Evolutionary conservation across 2,113 vertebrate genomes (phyloP).

Genomic region (Indicator maculatus): DNA sequence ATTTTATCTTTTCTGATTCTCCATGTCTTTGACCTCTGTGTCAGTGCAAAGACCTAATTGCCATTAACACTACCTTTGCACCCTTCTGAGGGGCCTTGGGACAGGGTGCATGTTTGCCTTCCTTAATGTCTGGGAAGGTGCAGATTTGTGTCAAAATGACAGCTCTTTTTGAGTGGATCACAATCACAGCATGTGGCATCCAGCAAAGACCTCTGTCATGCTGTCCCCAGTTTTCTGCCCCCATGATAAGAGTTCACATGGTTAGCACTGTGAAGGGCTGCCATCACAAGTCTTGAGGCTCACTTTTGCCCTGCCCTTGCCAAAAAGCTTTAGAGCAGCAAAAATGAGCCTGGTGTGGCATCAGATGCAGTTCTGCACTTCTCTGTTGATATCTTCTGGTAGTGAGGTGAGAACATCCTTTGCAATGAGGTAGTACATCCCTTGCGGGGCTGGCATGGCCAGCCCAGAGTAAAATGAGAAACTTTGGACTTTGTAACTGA

Average conservation of each 20-base stretch:
- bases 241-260: not conserved
- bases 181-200: not conserved
- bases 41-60: not conserved
- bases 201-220: not conserved
- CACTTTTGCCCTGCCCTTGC: not conserved
- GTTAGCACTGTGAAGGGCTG: not conserved
- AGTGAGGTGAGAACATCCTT: not conserved
- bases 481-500: not conserved
- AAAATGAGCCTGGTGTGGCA: not conserved
- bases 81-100: not conserved
- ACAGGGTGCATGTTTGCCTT: not conserved
- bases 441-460: not conserved
- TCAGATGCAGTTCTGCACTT: not conserved
- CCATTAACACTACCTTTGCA: not conserved
- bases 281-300: not conserved
- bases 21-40: not conserved
- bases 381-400: not conserved
- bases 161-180: not conserved
- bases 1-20: constrained; percentile 1
- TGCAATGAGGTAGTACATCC: not conserved
- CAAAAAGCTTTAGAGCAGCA: not conserved
- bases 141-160: not conserved
- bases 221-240: not conserved
- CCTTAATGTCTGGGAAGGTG: not conserved
- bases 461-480: not conserved